A percentile compares a stretch with the other conserved stretches of the same genome.
Evolutionary conservation across 2,113 vertebrate species (phyloP).

Genomic region (Heteronetta atricapilla): DNA sequence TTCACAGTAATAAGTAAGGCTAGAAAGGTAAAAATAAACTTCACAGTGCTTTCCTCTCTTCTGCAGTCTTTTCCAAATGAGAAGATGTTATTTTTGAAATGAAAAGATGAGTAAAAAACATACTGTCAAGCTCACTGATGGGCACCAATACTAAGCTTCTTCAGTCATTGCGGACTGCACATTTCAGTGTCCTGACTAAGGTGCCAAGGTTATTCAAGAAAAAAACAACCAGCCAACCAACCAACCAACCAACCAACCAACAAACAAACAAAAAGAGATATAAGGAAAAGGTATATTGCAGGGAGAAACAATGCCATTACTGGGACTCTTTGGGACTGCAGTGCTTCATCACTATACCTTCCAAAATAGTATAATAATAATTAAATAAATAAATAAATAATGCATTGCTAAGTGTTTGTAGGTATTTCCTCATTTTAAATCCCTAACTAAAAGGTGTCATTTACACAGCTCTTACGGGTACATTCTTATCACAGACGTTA

Average conservation of each 20-base stretch:
- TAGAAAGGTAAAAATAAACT: slow-evolving; percentile 17
- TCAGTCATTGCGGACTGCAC: not conserved
- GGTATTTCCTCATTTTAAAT: not conserved
- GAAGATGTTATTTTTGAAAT: not conserved
- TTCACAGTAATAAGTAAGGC: not conserved
- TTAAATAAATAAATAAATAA: not conserved
- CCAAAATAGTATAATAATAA: not conserved
- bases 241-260: no score
- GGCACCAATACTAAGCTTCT: not conserved
- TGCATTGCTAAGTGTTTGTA: not conserved
- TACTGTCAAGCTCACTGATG: not conserved
- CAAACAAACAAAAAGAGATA: not conserved
- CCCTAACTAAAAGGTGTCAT: not conserved
- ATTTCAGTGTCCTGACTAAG: not conserved
- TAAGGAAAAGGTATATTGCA: not conserved
- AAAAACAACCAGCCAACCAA: not conserved
- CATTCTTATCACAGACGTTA: not conserved
- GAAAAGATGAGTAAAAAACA: not conserved
- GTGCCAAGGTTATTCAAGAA: not conserved
- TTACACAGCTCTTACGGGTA: not conserved
- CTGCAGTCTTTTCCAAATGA: not conserved
- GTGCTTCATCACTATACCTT: not conserved
- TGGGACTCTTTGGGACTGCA: not conserved
- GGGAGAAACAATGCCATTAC: not conserved
- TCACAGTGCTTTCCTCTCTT: not conserved